These are phyloP conservation scores for Cantharis nigra DNA, from an alignment of 2,888 invertebrate genomes.

Conservation along the genomic window DNA sequence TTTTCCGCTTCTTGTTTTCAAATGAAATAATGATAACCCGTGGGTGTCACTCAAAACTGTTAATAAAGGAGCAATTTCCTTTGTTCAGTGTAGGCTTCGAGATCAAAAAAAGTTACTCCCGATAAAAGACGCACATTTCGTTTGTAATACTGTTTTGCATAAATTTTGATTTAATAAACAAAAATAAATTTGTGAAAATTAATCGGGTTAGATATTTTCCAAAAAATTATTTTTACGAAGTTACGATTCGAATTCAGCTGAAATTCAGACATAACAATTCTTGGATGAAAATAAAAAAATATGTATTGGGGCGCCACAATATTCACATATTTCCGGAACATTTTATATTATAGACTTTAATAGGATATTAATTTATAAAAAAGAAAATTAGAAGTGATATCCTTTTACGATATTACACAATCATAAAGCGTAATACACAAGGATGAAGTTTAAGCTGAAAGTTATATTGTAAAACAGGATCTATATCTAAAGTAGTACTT, in stretches of 20 bases:
- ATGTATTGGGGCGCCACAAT: too few species aligned
- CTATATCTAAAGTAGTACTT: neutral
- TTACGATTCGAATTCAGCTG: too few species aligned
- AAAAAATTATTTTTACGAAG: too few species aligned
- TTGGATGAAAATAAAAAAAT: too few species aligned
- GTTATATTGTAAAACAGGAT: neutral
- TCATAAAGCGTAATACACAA: neutral
- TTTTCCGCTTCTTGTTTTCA: neutral
- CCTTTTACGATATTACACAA: neutral
- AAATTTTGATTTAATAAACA: too few species aligned
- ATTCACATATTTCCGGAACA: neutral
- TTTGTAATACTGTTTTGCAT: too few species aligned
- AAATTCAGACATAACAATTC: too few species aligned
- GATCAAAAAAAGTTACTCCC: neutral
- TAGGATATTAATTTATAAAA: neutral
- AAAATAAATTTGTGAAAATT: too few species aligned
- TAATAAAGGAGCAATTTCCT: constrained; percentile 9
- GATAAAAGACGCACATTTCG: neutral
- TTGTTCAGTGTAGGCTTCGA: neutral
- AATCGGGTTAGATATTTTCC: too few species aligned
- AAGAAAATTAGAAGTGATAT: neutral
- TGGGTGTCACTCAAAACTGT: constrained; percentile 7
- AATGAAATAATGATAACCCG: constrained; percentile 5
- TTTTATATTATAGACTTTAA: neutral
- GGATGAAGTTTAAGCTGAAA: neutral